Evolutionary conservation across 2,113 vertebrate genomes (phyloP).

Genomic region (Chitala chitala): DNA sequence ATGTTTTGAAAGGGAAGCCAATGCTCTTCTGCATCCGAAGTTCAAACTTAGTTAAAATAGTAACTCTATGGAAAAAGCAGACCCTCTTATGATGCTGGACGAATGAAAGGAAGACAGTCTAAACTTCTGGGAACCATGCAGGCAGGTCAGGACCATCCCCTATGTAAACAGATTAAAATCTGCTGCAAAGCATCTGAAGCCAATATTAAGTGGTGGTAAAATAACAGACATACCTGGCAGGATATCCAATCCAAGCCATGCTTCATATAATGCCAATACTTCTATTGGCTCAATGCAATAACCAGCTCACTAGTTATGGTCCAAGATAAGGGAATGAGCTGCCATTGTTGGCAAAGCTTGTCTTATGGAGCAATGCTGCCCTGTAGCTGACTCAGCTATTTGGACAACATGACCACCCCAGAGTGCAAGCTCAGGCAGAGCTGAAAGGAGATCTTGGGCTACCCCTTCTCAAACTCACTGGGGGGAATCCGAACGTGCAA

Average conservation of each 20-base stretch:
- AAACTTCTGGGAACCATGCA: not conserved
- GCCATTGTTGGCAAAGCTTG: not conserved
- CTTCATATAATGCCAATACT: not conserved
- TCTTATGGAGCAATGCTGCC: too few relatives aligned
- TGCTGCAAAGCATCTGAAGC: not conserved
- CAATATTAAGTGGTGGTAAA: conserved; percentile 3
- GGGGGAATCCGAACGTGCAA: too few relatives aligned
- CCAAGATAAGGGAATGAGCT: not conserved
- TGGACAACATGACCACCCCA: too few relatives aligned
- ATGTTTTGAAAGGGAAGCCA: conserved; percentile 6
- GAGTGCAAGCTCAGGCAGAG: not conserved
- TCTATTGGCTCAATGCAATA: not conserved
- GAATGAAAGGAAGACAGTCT: not conserved
- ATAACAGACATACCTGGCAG: conserved; percentile 13
- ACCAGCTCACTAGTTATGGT: not conserved
- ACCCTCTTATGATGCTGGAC: not conserved
- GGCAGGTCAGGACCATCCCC: not conserved
- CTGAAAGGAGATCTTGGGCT: not conserved
- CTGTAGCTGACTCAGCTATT: too few relatives aligned
- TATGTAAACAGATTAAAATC: conserved; percentile 13
- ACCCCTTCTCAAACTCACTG: too few relatives aligned
- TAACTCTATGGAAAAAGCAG: conserved; percentile 4
- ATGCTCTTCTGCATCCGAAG: not conserved
- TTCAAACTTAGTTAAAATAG: conserved; percentile 2
- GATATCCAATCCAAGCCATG: not conserved